Percentiles rank a stretch among this genome's conserved stretches.
Evolutionary conservation across 2,888 invertebrate species (phyloP).

Genomic region (Tenthredo livida): DNA sequence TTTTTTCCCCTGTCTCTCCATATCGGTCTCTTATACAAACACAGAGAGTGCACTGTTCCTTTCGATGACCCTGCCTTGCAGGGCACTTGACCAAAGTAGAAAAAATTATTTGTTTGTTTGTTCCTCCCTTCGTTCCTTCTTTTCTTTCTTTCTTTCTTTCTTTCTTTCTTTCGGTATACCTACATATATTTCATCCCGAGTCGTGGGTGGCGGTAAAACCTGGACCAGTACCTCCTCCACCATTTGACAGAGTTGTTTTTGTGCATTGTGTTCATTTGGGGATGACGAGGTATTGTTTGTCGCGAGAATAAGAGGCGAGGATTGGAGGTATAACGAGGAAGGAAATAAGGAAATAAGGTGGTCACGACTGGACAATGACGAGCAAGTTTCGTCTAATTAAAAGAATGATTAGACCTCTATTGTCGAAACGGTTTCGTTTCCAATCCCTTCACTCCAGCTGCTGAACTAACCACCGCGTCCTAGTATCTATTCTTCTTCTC

Average conservation of each 20-base stretch:
- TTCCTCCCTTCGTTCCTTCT: not conserved
- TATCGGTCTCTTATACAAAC: not conserved
- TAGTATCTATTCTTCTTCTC: not conserved
- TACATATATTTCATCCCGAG: not conserved
- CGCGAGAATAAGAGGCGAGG: not conserved
- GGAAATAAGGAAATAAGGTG: not conserved
- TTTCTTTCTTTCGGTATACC: not conserved
- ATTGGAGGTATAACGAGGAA: not conserved
- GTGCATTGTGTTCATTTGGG: slow-evolving; percentile 36
- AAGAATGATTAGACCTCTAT: slow-evolving; percentile 41
- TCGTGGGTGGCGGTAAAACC: slow-evolving; percentile 40
- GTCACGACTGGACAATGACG: slow-evolving; percentile 26
- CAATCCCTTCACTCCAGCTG: slow-evolving; percentile 8
- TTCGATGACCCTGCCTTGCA: not conserved
- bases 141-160: too few species aligned
- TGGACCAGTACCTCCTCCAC: not conserved
- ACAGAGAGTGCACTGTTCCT: not conserved
- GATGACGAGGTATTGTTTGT: slow-evolving; percentile 49
- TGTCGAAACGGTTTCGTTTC: slow-evolving; percentile 32
- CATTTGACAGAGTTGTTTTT: not conserved
- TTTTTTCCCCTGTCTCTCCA: not conserved
- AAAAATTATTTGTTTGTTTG: slow-evolving; percentile 11
- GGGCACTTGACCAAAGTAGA: slow-evolving; percentile 6
- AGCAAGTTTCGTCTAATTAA: slow-evolving; percentile 40
- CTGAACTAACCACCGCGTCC: not conserved